Evolutionary conservation across 2,888 invertebrate genomes (phyloP), one percentile per base, ranked within the genome.

Genomic region (Cheilosia soror): DNA sequence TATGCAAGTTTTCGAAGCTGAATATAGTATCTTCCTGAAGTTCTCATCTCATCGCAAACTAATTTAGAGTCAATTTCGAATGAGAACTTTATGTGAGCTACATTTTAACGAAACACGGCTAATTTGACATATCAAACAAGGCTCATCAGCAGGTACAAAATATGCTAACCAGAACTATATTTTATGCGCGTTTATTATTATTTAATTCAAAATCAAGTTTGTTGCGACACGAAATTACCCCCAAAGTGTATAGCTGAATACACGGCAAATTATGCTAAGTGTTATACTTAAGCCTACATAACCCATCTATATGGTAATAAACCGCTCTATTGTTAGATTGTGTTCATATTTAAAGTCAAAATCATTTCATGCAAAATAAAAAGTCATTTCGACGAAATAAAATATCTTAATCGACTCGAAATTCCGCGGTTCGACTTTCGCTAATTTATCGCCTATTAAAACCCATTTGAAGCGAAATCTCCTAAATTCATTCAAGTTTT

Each of bases 381-480:
- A 72, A 60, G 42, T 66, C 71, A 80, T 66, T 81, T 68, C 66
- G 42, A 55, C 57, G 72, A 81, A 80, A 85, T 81, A 85, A 81
- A 77, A 77, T 85, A 72, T 81, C 81, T 85, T 81, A 85, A 85
- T 85, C 81, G 85, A 77, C 76, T 77, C 62, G 77, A 85, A 76
- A 76, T 72, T 77, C 65, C 60, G 33, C 72, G 76, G 51, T 81
- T 63, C 72, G 81, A 77, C 71, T 72, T 81, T 79, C 72, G 68
- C 62, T 81, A 77, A 85, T 85, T 85, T 85, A 85, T 81, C 69
- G 68, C 29, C 76, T 33, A 81, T 85, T 85, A 81, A 85, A 51
- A 47, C 15, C 81, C 81, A 77, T 85, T 85, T 85, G 63, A 68
- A 81, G 81, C 77, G 81, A 85, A 85, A 77, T 77, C 81, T 76